Evolutionary conservation across 2,113 vertebrate genomes (phyloP).

Genomic region (Holacanthus passer): DNA sequence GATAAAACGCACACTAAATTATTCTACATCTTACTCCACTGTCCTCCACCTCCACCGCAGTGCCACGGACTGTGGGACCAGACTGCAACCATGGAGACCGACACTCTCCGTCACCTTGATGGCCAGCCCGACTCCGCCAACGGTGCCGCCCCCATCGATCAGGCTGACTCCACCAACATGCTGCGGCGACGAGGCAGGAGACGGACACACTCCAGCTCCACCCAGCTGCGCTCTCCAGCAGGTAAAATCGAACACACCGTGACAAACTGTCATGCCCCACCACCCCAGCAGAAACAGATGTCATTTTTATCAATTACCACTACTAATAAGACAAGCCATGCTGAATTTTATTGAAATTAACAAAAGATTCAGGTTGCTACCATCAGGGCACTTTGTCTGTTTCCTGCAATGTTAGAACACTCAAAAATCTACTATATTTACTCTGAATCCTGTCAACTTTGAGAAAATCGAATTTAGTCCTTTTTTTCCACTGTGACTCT

Average conservation of each 20-base stretch:
- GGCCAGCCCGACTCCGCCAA: background rate
- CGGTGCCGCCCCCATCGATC: slow-evolving; percentile 80
- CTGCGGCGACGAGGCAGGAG: slow-evolving; percentile 22
- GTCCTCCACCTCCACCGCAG: slow-evolving; percentile 68
- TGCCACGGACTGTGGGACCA: slow-evolving; percentile 97
- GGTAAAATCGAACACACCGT: slow-evolving; percentile 73
- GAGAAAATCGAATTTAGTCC: too few relatives aligned
- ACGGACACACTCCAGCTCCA: slow-evolving; percentile 28
- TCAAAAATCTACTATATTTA: too few relatives aligned
- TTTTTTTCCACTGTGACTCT: background rate
- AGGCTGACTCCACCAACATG: rapidly evolving
- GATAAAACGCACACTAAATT: too few relatives aligned
- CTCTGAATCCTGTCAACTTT: too few relatives aligned
- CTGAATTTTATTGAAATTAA: too few relatives aligned
- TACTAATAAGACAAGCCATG: too few relatives aligned
- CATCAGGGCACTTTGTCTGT: too few relatives aligned
- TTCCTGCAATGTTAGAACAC: too few relatives aligned
- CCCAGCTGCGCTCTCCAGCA: slow-evolving; percentile 84
- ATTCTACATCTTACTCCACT: background rate
- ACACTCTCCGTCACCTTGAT: slow-evolving; percentile 58
- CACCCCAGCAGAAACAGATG: too few relatives aligned
- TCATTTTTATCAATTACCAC: too few relatives aligned
- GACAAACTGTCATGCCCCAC: background rate
- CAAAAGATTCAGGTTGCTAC: too few relatives aligned
- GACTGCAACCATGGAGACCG: slow-evolving; percentile 77